Evolutionary conservation across 2,113 vertebrate genomes (phyloP).

Genomic region (Dipodomys ordii): DNA sequence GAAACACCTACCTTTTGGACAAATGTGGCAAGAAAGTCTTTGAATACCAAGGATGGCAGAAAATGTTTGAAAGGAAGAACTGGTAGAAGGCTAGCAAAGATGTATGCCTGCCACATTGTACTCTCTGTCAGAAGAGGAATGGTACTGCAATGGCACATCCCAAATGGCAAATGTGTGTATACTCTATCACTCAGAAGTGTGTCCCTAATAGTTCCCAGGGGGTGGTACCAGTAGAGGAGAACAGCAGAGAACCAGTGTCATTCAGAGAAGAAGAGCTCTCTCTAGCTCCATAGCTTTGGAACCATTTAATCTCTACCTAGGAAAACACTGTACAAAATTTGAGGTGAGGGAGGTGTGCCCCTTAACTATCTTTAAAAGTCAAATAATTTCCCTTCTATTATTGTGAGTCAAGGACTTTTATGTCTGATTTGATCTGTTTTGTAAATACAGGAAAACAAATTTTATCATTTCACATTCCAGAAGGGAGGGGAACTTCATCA

Average conservation of each 20-base stretch:
- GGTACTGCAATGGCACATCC: not conserved
- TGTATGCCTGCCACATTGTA: not conserved
- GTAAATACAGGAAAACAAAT: slow-evolving; percentile 9
- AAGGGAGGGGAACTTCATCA: not conserved
- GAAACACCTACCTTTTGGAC: not conserved
- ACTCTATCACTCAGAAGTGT: not conserved
- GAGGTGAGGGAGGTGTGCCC: not conserved
- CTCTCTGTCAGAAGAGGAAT: not conserved
- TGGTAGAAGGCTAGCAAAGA: not conserved
- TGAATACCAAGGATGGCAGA: not conserved
- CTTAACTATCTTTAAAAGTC: not conserved
- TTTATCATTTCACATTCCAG: not conserved
- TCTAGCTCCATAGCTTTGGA: not conserved
- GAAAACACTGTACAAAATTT: not conserved
- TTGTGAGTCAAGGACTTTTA: not conserved
- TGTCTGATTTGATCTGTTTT: slow-evolving; percentile 15
- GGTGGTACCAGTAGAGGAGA: not conserved
- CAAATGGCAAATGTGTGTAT: not conserved
- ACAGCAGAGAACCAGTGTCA: not conserved
- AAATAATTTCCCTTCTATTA: not conserved
- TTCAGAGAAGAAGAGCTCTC: not conserved
- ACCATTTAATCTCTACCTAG: not conserved
- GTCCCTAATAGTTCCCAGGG: not conserved
- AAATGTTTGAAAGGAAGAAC: not conserved
- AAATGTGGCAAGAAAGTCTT: not conserved